A percentile compares a stretch with the other conserved stretches of the same genome.
Conservation (phyloP, 2,888 invertebrate genomes). For the Pyrochroa serraticornis region DNA sequence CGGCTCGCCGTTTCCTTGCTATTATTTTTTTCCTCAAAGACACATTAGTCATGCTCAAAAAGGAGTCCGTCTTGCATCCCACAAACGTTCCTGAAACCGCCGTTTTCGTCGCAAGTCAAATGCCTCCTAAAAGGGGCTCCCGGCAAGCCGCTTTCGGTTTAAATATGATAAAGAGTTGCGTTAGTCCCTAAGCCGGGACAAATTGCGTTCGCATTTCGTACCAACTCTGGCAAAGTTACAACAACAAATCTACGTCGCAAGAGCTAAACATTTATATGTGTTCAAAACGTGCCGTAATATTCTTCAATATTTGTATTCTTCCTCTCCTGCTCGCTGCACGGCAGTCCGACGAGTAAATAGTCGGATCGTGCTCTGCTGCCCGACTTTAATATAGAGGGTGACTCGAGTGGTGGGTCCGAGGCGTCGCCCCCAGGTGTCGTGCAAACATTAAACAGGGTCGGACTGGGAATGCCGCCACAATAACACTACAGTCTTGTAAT, state of each 20-base stretch:
- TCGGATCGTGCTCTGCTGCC: conserved; percentile 34
- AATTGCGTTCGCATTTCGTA: neutral
- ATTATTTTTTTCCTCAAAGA: too few species aligned
- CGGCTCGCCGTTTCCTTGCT: too few species aligned
- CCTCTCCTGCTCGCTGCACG: conserved; percentile 17
- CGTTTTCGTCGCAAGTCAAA: too few species aligned
- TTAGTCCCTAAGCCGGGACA: neutral
- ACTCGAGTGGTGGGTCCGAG: conserved; percentile 5
- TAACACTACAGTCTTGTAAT: conserved; percentile 16
- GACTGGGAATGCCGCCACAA: conserved; percentile 19
- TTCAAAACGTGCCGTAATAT: conserved; percentile 40
- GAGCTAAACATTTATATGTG: conserved; percentile 37
- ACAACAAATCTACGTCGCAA: conserved; percentile 33
- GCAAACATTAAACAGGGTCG: neutral
- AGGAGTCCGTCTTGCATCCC: too few species aligned
- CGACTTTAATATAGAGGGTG: conserved; percentile 35
- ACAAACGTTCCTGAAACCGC: too few species aligned
- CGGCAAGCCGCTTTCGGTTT: neutral
- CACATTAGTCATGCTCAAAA: too few species aligned
- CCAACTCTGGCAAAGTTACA: neutral
- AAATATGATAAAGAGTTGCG: neutral
- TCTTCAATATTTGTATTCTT: conserved; percentile 40
- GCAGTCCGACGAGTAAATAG: conserved; percentile 33
- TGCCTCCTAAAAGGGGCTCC: too few species aligned
- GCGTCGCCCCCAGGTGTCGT: conserved; percentile 32